Evolutionary conservation across 37 sponge, comb jelly and placozoan species (phyloP).

Genomic region (Spongia lamella): DNA sequence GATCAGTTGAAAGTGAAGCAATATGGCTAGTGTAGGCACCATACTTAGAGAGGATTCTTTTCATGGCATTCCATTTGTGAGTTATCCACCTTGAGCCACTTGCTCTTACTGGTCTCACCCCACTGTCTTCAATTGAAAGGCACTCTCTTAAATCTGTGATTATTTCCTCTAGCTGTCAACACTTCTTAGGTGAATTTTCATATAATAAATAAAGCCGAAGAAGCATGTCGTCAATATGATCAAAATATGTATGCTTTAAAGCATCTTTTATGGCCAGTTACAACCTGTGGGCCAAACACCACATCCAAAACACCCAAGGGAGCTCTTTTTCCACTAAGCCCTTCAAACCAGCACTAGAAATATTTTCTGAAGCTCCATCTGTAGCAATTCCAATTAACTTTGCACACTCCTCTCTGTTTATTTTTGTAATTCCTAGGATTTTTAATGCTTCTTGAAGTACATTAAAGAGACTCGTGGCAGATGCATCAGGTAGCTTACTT

Average conservation of each 20-base stretch:
- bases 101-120: slow-evolving; percentile 41
- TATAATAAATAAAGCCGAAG: slow-evolving; percentile 45
- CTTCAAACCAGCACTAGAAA: slow-evolving; percentile 41
- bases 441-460: slow-evolving; percentile 9
- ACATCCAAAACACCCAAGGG: too few species aligned
- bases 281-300: too few species aligned
- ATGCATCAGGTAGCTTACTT: slow-evolving; percentile 17
- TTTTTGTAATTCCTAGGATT: slow-evolving; percentile 33
- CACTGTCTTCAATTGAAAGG: slow-evolving; percentile 1
- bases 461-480: slow-evolving; percentile 47
- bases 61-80: slow-evolving; percentile 71
- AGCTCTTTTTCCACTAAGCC: slow-evolving; percentile 55
- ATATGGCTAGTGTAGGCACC: slow-evolving; percentile 70
- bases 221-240: slow-evolving; percentile 26
- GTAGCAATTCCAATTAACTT: slow-evolving; percentile 57
- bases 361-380: slow-evolving; percentile 70
- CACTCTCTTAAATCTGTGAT: slow-evolving; percentile 17
- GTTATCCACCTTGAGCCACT: slow-evolving; percentile 55
- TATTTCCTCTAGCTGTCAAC: slow-evolving; percentile 7
- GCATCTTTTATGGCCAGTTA: too few species aligned
- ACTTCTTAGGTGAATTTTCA: slow-evolving; percentile 37
- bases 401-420: slow-evolving; percentile 38
- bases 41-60: slow-evolving; percentile 65
- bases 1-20: slow-evolving; percentile 48
- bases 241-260: too few species aligned